Conservation (phyloP, 2,113 vertebrate genomes). For the Sialia sialis region DNA sequence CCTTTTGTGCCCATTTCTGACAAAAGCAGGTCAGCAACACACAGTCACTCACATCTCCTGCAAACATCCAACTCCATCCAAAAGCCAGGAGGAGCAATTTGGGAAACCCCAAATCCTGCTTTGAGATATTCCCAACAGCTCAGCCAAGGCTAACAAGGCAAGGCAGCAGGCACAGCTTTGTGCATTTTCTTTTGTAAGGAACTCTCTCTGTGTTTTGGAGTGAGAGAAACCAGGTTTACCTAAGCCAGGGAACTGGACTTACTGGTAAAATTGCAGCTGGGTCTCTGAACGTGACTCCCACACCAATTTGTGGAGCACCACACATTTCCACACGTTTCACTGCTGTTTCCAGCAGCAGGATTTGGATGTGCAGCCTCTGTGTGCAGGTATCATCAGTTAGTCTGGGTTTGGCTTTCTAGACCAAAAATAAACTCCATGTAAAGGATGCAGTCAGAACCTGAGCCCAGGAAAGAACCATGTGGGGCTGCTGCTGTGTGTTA, state of each 20-base stretch:
- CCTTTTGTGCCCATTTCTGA: neutral
- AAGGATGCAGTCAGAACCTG: neutral
- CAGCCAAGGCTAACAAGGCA: neutral
- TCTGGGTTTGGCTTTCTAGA: no score
- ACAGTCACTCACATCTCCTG: neutral
- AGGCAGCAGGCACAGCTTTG: neutral
- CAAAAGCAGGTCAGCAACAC: neutral
- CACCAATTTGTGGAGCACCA: neutral
- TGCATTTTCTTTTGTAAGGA: neutral
- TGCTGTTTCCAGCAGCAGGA: neutral
- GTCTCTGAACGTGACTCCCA: fast-evolving
- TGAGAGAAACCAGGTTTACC: neutral
- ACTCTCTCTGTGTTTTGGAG: neutral
- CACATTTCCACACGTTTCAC: no score
- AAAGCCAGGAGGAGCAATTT: fast-evolving
- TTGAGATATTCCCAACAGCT: neutral
- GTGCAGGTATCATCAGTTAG: fast-evolving
- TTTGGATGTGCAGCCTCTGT: neutral
- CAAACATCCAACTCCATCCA: neutral
- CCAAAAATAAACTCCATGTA: neutral
- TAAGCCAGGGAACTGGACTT: neutral
- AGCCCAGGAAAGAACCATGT: fast-evolving
- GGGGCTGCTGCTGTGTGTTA: neutral
- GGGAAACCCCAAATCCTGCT: neutral
- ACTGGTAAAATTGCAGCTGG: fast-evolving